Percentiles rank a stretch among this genome's conserved stretches.
Evolutionary conservation across 2,113 vertebrate genomes (phyloP).

Genomic region (Aphyosemion australe): DNA sequence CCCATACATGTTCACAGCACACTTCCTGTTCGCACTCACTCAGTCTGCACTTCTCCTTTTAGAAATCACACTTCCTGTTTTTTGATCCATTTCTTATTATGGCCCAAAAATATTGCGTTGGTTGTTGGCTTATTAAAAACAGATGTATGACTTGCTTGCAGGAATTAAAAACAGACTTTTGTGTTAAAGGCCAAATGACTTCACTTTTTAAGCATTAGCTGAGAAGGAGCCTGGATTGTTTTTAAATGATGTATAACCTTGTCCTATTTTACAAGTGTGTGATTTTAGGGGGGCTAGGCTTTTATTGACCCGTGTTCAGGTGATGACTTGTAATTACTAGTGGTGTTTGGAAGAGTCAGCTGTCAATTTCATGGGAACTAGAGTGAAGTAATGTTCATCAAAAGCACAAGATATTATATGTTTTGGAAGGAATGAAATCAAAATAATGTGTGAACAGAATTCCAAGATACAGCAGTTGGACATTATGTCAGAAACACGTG

Average conservation of each 20-base stretch:
- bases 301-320: too few species aligned
- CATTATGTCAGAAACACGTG: too few species aligned
- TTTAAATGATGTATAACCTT: neutral
- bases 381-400: too few species aligned
- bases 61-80: constrained; percentile 72
- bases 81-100: constrained; percentile 45
- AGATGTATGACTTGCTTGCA: constrained; percentile 37
- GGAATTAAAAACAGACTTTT: constrained; percentile 18
- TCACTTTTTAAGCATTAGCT: neutral
- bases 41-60: constrained; percentile 69
- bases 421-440: too few species aligned
- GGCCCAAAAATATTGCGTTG: constrained; percentile 34
- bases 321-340: too few species aligned
- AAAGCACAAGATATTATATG: too few species aligned
- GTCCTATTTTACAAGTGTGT: too few species aligned
- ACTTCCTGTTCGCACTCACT: constrained; percentile 68
- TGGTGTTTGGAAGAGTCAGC: too few species aligned
- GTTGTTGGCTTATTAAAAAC: constrained; percentile 39
- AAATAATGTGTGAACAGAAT: too few species aligned
- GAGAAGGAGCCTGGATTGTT: neutral
- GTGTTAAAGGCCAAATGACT: constrained; percentile 18
- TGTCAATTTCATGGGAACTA: too few species aligned
- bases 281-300: too few species aligned
- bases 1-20: constrained; percentile 54
- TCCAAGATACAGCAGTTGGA: too few species aligned